These are phyloP conservation scores for Diaperis boleti DNA, from an alignment of 2,888 invertebrate genomes.

Conservation along the genomic window DNA sequence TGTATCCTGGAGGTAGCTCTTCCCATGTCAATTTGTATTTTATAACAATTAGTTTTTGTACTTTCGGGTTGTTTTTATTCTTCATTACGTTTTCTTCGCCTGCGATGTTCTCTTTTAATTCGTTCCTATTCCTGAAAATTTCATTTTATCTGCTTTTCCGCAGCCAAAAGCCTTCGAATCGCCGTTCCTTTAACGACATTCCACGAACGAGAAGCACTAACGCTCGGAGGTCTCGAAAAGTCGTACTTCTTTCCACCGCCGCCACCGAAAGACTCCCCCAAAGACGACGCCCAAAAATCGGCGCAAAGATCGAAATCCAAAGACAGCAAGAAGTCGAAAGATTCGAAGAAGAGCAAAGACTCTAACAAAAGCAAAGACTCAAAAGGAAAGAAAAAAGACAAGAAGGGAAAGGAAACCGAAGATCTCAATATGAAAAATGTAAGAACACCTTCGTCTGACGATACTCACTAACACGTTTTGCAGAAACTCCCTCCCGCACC, in stretches of 20 bases:
- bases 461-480: background rate
- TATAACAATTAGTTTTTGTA: too few relatives aligned
- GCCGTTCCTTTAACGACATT: conserved; percentile 59
- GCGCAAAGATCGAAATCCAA: conserved; percentile 38
- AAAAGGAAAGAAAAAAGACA: conserved; percentile 9
- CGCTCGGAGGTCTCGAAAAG: conserved; percentile 55
- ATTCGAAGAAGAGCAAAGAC: conserved; percentile 36
- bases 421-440: conserved; percentile 29
- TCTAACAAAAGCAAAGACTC: too few relatives aligned
- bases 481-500: conserved; percentile 9
- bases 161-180: conserved; percentile 55
- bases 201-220: conserved; percentile 57
- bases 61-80: too few relatives aligned
- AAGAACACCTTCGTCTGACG: background rate
- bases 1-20: conserved; percentile 61
- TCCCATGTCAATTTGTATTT: too few relatives aligned
- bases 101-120: too few relatives aligned
- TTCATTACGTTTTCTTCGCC: too few relatives aligned
- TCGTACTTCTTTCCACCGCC: conserved; percentile 60
- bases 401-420: background rate
- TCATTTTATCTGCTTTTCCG: too few relatives aligned
- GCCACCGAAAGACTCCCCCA: conserved; percentile 28
- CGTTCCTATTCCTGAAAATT: too few relatives aligned
- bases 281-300: conserved; percentile 41
- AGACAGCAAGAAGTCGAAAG: conserved; percentile 36